Base-by-base conservation (phyloP, 2,888 invertebrate species). In the Stenolophus ochropezus region DNA sequence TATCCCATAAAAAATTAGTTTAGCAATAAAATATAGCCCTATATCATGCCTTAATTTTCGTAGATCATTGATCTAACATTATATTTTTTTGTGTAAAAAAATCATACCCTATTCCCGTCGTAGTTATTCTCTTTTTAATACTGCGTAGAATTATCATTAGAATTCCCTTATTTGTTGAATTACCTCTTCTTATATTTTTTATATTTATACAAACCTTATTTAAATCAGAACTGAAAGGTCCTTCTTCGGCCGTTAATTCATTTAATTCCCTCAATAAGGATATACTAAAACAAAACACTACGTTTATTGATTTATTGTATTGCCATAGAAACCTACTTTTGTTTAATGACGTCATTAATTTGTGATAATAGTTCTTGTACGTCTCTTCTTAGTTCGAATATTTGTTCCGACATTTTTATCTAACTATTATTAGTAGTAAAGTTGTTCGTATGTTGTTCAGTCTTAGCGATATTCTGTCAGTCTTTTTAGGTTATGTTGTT, bases 251-350 rank as follows among this genome's bases (percentile, higher is more conserved):
- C 2, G 61, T 21, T 20, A 42, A 21, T n/a, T 77, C 42, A 42
- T 77, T 77, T 20, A 77, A 14, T 42, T 77, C 77, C 47, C 33
- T 33, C 11, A 77, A n/a, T 33, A 77, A n/a, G 6, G 14, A 21
- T 53, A 77, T 77, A 61, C 77, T 77, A 21, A 4, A 77, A 77
- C 58, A 77, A 58, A 56, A 25, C n/a, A 58, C 53, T 75, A 27
- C 20, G 47, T n/a, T 75, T 75, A 23, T 14, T 16, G 27, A 69
- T 69, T 27, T 65, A 23, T 8, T 23, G 14, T 14, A 14, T 18
- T 33, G 11, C 6, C 33, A 42, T 42, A 42, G n/a, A 6, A 11
- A 61, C 18, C 5, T 47, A 77, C 77, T 77, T 77, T 61, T 77
- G 27, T 23, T 23, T 42, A n/a, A 77, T 25, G 8, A 61, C 77